Evolutionary conservation across 2,797 vertebrate species (phyloP), one percentile per base, ranked within the genome.

Genomic region (Darevskia nairensis): DNA sequence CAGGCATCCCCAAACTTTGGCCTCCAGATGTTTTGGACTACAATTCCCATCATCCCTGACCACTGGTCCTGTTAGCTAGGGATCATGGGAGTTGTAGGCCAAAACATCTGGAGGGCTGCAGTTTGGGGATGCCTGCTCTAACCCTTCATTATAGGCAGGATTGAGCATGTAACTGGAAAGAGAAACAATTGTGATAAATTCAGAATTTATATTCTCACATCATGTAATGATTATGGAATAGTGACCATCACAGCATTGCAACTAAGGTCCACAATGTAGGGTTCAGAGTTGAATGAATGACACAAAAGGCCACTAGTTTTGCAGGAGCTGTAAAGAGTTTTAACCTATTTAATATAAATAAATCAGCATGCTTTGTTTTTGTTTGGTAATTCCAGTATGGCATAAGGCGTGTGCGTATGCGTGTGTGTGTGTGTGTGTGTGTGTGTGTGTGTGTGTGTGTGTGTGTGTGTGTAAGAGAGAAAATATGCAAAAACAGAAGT

Each of bases 361-460:
- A 23, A 66, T 46, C n/a, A 76, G 15, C 1, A 46, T 7, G 74
- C 39, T 77, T 76, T 61, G 32, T 19, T 61, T 84, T 84, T 84
- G 10, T n/a, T 44, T 85, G 7, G 32, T 55, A 44, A 64, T 61
- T 80, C 55, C n/a, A 80, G n/a, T 35, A 35, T 85, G 72, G 10
- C 21, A 77, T 32, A 77, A 66, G 61, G 0, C 0, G 3, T 35
- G 35, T 35, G 2, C 3, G 35, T 35, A 0, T 59, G 0, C 0
- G 3, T 35, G 35, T 35, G 2, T 35, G 35, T 35, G 2, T 59
- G 41, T 44, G 41, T 44, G 6, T 44, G 61, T 39, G 25, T 50
- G 7, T n/a, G 29, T 11, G 50, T 13, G 11, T 50, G 83, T 9
- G 17, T 59, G 10, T 61, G 44, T 50, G 10, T 46, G 44, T 46